Evolutionary conservation across 2,888 invertebrate species (phyloP).

Genomic region (Alentia gelatinosa): DNA sequence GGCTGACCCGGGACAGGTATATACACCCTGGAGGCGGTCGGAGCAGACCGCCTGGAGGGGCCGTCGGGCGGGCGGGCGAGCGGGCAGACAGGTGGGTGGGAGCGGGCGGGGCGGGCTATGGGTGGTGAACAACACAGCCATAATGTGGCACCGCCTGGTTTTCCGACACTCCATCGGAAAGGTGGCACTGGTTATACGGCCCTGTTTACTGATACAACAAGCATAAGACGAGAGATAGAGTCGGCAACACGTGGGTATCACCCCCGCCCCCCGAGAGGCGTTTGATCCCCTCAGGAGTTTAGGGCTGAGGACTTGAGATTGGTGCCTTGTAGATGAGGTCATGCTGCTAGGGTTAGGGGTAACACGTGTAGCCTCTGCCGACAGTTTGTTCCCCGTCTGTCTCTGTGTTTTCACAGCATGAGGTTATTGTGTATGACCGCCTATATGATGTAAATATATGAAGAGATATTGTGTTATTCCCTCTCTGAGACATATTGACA

Average conservation of each 20-base stretch:
- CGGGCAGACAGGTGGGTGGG: background rate
- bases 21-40: background rate
- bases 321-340: background rate
- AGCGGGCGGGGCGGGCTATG: background rate
- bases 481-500: no score
- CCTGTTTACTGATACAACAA: conserved; percentile 40
- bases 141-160: background rate
- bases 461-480: no score
- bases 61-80: background rate
- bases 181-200: background rate
- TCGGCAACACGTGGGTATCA: background rate
- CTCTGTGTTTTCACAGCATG: background rate
- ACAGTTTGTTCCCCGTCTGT: background rate
- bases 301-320: no score
- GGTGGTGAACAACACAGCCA: background rate
- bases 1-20: conserved; percentile 8
- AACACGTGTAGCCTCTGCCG: background rate
- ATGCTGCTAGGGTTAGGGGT: background rate
- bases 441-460: background rate
- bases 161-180: background rate
- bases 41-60: background rate
- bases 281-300: no score
- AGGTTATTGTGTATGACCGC: background rate
- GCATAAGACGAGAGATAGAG: background rate
- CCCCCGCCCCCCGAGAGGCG: no score